phyloP scores from a whole-genome alignment of 53 echinoderm and acorn worm genomes.

The Apostichopus leukothele region DNA sequence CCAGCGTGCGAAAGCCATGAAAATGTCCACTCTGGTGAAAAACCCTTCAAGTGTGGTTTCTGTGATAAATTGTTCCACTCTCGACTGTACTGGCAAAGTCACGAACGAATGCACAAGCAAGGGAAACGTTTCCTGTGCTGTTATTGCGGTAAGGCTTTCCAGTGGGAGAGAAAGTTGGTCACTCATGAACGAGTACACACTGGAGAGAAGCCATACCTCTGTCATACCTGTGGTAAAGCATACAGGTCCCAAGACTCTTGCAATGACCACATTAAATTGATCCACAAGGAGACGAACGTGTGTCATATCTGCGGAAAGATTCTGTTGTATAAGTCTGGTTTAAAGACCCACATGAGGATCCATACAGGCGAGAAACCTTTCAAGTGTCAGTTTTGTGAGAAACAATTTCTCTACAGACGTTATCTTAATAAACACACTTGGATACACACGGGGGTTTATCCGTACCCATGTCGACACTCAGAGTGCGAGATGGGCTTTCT shows the following conservation, averaged over 20 bases:
- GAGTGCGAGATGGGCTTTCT: background rate
- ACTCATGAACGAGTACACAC: slow-evolving; percentile 1
- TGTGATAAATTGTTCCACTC: background rate
- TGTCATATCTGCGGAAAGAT: background rate
- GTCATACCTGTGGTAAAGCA: background rate
- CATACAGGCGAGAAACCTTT: slow-evolving; percentile 22
- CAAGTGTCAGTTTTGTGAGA: background rate
- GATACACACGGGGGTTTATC: background rate
- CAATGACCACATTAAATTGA: background rate
- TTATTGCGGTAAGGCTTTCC: slow-evolving; percentile 67
- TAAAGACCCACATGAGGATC: background rate
- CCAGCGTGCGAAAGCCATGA: background rate
- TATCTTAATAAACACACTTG: background rate
- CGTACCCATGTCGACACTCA: background rate
- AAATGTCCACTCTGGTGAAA: background rate
- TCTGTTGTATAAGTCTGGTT: too few species aligned
- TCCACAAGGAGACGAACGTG: background rate
- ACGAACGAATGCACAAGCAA: slow-evolving; percentile 45
- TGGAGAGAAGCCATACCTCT: background rate
- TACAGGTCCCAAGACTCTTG: background rate
- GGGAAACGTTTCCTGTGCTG: slow-evolving; percentile 67
- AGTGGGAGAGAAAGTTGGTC: slow-evolving; percentile 60
- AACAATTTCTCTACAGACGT: background rate
- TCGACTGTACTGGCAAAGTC: slow-evolving; percentile 21
- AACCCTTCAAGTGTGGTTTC: background rate